Percentiles rank a stretch among this genome's conserved stretches.
phyloP scores from a whole-genome alignment of 2,113 vertebrate genomes.

The Tachysurus fulvidraco region DNA sequence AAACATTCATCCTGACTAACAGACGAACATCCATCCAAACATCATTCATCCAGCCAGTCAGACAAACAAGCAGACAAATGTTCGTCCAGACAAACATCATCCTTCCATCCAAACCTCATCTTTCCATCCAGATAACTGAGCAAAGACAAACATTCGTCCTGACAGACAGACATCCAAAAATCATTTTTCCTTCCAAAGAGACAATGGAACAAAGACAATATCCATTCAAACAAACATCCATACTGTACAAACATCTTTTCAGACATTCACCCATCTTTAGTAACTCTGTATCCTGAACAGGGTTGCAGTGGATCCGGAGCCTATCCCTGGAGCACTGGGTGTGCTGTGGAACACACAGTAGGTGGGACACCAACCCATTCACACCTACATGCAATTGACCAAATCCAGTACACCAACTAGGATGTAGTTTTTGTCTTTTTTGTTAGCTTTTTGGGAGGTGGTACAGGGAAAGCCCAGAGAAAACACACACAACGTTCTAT shows the following conservation, averaged over 20 bases:
- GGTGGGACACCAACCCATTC: neutral
- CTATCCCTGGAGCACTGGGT: neutral
- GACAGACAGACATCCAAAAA: neutral
- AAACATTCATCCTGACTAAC: neutral
- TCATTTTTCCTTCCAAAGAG: neutral
- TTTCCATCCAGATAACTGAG: no score
- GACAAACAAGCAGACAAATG: neutral
- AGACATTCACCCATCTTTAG: no score
- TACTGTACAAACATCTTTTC: neutral
- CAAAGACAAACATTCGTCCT: no score
- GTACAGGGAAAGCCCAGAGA: neutral
- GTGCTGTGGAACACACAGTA: neutral
- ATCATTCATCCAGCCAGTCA: neutral
- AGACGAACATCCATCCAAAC: no score
- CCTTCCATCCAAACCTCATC: no score
- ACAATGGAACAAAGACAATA: neutral
- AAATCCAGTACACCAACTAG: neutral
- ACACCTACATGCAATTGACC: neutral
- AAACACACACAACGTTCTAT: no score
- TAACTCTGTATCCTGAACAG: no score
- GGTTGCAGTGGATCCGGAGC: neutral
- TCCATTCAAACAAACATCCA: no score
- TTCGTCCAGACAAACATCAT: no score
- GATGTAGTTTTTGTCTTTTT: no score
- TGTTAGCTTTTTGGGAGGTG: neutral